Conservation (phyloP, 2,888 invertebrate species). For the Catocala nupta region DNA sequence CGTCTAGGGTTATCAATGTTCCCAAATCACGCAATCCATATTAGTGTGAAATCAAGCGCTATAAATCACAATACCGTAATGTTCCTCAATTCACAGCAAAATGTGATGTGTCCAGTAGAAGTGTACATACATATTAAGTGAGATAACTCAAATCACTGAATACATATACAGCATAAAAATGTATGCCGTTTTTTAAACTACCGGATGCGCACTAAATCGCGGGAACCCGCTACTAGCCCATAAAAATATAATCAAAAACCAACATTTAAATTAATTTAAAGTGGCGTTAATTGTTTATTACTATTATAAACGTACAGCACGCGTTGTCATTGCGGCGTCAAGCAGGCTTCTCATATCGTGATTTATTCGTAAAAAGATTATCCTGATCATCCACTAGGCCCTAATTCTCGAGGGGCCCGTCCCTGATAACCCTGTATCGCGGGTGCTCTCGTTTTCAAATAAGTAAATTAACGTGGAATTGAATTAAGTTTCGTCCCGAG, state of each 20-base stretch:
- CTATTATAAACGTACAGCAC: conserved; percentile 30
- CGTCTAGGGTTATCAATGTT: no score
- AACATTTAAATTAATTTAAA: conserved; percentile 21
- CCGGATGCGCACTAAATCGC: conserved; percentile 21
- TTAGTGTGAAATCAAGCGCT: no score
- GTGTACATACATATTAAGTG: background rate
- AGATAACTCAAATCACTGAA: conserved; percentile 1
- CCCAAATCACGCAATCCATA: no score
- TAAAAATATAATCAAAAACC: conserved; percentile 17
- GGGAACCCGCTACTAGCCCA: conserved; percentile 10
- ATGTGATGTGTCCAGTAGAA: no score
- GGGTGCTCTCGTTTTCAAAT: conserved; percentile 79
- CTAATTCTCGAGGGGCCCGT: conserved; percentile 66
- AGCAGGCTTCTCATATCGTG: conserved; percentile 54
- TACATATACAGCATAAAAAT: conserved; percentile 8
- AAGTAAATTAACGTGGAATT: conserved; percentile 84
- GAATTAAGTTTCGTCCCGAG: conserved; percentile 81
- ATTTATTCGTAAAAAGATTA: conserved; percentile 79
- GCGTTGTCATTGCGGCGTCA: conserved; percentile 35
- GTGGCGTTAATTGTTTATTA: conserved; percentile 24
- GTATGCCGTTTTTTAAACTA: conserved; percentile 13
- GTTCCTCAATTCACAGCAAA: no score
- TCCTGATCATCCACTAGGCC: conserved; percentile 68
- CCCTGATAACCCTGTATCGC: conserved; percentile 70
- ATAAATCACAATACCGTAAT: no score